A percentile compares a stretch with the other conserved stretches of the same genome.
Conservation (phyloP, 2,888 invertebrate species). For the Rapana venosa region DNA sequence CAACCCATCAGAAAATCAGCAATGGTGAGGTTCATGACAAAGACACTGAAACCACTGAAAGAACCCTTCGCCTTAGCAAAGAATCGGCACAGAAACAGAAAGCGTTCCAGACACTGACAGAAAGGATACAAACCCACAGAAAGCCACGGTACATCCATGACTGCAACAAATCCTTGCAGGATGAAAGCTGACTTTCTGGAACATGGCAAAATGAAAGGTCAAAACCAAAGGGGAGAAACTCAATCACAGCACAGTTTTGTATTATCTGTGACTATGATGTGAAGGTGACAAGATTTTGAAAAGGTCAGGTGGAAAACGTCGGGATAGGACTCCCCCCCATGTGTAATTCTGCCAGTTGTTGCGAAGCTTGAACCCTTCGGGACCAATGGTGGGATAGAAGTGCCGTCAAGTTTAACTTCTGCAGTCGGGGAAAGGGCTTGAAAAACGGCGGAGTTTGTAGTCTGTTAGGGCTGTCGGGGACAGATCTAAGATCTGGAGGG, state of each 20-base stretch:
- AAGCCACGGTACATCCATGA: background rate
- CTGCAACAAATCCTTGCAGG: background rate
- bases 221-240: background rate
- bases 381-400: background rate
- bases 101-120: background rate
- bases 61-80: background rate
- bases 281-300: background rate
- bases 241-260: background rate
- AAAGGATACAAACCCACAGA: background rate
- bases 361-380: background rate
- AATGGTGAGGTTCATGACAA: conserved; percentile 7
- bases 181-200: background rate
- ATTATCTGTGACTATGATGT: background rate
- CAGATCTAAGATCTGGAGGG: no score
- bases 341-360: background rate
- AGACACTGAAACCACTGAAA: background rate
- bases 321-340: background rate
- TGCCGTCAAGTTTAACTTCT: background rate
- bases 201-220: background rate
- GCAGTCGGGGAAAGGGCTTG: no score
- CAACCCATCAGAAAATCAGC: conserved; percentile 14
- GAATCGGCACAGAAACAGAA: background rate
- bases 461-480: no score
- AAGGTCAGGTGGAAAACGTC: background rate
- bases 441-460: no score